A percentile compares a stretch with the other conserved stretches of the same genome.
Evolutionary conservation across 2,797 vertebrate species (phyloP).

Genomic region (Oreochromis mossambicus): DNA sequence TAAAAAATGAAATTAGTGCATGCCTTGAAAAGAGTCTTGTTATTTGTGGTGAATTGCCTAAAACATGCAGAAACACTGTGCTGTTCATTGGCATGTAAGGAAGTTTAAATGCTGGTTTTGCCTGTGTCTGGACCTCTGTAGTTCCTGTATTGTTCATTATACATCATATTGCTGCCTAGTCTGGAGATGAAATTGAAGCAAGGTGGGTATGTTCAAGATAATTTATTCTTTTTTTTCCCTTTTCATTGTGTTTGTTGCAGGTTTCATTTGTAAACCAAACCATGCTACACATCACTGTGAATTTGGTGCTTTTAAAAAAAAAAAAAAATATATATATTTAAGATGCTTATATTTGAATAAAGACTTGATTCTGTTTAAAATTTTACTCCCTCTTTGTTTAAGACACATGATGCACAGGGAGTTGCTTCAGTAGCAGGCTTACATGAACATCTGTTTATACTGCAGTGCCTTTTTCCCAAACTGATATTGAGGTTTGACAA

Average conservation of each 20-base stretch:
- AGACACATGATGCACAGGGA: background rate
- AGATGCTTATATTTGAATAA: conserved; percentile 71
- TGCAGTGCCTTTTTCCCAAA: conserved; percentile 69
- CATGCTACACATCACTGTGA: conserved; percentile 75
- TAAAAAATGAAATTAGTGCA: background rate
- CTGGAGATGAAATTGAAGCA: background rate
- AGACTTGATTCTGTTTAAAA: conserved; percentile 43
- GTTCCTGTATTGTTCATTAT: background rate
- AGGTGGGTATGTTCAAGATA: background rate
- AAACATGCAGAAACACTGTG: conserved; percentile 17
- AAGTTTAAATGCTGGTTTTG: conserved; percentile 1
- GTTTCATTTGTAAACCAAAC: conserved; percentile 50
- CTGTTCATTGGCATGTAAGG: background rate
- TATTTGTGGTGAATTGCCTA: conserved; percentile 20
- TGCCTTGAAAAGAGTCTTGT: background rate
- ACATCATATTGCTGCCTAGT: background rate
- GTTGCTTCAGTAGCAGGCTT: conserved; percentile 34
- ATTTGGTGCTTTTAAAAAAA: conserved; percentile 70
- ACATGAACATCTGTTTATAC: conserved; percentile 16
- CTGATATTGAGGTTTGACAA: conserved; percentile 3
- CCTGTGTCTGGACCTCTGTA: background rate
- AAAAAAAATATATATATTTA: conserved; percentile 34
- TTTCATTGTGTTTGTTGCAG: conserved; percentile 4
- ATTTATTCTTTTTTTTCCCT: background rate
- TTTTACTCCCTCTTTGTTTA: conserved; percentile 22